Evolutionary conservation across 2,888 invertebrate species (phyloP), one percentile per base, ranked within the genome.

Genomic region (Yponomeuta plumbellus): DNA sequence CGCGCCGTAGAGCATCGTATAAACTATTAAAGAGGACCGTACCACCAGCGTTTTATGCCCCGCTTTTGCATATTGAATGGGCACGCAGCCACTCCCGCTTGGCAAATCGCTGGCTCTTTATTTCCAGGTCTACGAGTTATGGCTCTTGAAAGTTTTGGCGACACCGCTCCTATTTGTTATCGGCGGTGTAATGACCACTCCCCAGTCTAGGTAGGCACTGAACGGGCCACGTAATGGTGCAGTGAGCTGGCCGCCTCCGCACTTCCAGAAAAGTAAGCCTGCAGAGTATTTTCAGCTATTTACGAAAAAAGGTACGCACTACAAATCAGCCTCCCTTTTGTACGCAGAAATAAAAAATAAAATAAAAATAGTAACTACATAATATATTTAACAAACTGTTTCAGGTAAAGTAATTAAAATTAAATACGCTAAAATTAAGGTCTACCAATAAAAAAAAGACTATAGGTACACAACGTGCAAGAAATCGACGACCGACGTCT

Each of bases 11-110:
- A 81, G 78, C 79, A 77, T 74, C 76, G 73, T 76, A 80, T 84
- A 81, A 83, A 83, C 82, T 85, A 81, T 84, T 80, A 80, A 79
- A 80, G 77, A 77, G 78, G 76, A 74, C 72, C 75, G 75, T 75
- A 77, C 76, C 73, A 62, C 11, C 39, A 65, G 34, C 11, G 11
- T 80, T 82, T 83, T 83, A 84, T 79, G 79, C 77, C 73, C 72
- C 73, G 74, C 71, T 80, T 82, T 81, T 81, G 78, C 80, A 84
- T 82, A 80, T 73, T 74, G 74, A 73, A 75, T 74, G 70, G 70
- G 71, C 70, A 72, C 71, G 67, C 69, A 69, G 71, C 72, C 71
- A 74, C 74, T 75, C 71, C 67, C 68, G 66, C 74, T 76, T 68
- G 75, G 75, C 23, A 75, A 72, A 75, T 81, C 78, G 68, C 73